Base-by-base conservation (phyloP, 2,888 invertebrate genomes). In the Drosophila aldrichi region DNA sequence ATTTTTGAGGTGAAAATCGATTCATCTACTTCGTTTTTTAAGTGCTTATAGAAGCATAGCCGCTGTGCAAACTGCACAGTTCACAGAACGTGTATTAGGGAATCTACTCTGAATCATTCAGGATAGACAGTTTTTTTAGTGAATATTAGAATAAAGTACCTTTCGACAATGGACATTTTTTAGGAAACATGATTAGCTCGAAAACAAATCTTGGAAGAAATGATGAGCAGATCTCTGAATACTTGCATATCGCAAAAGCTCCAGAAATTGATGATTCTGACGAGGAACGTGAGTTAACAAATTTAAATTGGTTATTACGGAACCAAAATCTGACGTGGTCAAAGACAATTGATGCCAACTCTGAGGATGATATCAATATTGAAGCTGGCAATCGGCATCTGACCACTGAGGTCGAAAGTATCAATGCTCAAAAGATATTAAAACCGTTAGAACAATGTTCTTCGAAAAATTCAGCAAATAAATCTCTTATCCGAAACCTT, bases 241-340 rank as follows among this genome's bases (percentile, higher is more conserved):
- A 48, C 40, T 46, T 14, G 5, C 38, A 20, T 3, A 12, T 14
- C 0, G 29, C 20, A 7, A n/a, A 12, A n/a, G 16, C 38, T 1
- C 9, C 58, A 6, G 63, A 64, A 9, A 10, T 34, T 22, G 88
- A 89, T 18, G 91, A 91, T 49, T 89, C 88, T 0, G 92, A 92
- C 38, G 91, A 91, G 20, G 93, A 93, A 59, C 81, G 86, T 16
- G 93, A 93, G 56, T 71, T 93, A 18, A 93, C 93, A 2, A 93
- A 91, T 68, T 70, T 93, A 10, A 91, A 89, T 36, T 93, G 93
- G 93, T 70, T 93, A 22, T 61, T 93, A n/a, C 85, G 92, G n/a
- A 92, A 92, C 67, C 91, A 92, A 69, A 88, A 90, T 41, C 75
- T 92, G 40, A 84, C 88, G 5, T 91, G 91, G 89, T 90, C 91